A percentile compares a stretch with the other conserved stretches of the same genome.
Evolutionary conservation across 1,140 invertebrate species (phyloP).

Genomic region (Cydia strobilella): DNA sequence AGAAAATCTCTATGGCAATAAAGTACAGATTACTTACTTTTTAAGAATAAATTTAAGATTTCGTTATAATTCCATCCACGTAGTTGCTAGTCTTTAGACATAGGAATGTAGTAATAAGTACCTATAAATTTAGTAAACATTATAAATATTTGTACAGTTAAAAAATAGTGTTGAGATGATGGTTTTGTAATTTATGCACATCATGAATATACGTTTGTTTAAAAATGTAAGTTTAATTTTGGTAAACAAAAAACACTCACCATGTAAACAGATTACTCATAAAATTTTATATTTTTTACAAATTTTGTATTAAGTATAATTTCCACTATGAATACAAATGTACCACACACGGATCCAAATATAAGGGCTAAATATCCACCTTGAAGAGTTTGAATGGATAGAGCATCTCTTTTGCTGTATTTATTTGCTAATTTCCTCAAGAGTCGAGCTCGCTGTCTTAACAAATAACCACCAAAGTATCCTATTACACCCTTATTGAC

Average conservation of each 20-base stretch:
- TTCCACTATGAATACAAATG: constrained; percentile 55
- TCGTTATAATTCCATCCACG: neutral
- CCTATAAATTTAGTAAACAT: neutral
- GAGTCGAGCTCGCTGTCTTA: constrained; percentile 43
- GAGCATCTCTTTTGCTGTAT: constrained; percentile 51
- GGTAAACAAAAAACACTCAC: neutral
- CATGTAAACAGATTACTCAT: neutral
- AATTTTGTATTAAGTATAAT: constrained; percentile 38
- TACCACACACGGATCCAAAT: constrained; percentile 60
- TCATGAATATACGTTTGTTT: constrained; percentile 16
- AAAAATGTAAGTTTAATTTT: constrained; percentile 15
- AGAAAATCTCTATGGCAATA: neutral
- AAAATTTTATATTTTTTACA: constrained; percentile 26
- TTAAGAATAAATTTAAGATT: neutral
- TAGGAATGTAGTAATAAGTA: constrained; percentile 2
- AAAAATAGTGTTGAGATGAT: constrained; percentile 2
- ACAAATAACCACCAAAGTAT: constrained; percentile 45
- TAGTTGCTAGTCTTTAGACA: constrained; percentile 27
- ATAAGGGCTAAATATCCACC: constrained; percentile 74
- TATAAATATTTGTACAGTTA: constrained; percentile 22
- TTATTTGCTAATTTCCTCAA: constrained; percentile 36
- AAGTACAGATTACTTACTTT: neutral
- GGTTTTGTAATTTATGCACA: constrained; percentile 24
- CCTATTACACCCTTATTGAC: constrained; percentile 57
- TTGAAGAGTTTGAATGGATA: constrained; percentile 76